phyloP scores from a whole-genome alignment of 2,113 vertebrate species.

The Dasypus novemcinctus region DNA sequence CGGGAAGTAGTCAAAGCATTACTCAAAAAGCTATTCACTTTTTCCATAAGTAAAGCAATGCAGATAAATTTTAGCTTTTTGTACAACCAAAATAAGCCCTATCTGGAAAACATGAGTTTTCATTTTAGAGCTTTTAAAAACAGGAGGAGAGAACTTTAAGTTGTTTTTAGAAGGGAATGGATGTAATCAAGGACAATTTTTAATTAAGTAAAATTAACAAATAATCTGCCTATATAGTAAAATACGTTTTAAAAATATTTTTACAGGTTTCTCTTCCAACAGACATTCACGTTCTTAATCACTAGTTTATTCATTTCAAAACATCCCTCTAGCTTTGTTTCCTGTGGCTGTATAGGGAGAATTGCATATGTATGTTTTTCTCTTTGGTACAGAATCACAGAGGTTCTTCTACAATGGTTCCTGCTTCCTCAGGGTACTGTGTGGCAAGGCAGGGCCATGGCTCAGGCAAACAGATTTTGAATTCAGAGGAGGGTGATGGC shows the following conservation, averaged over 20 bases:
- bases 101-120: background rate
- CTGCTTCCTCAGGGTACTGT: conserved; percentile 83
- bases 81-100: background rate
- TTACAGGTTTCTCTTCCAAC: background rate
- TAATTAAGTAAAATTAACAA: background rate
- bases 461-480: conserved; percentile 81
- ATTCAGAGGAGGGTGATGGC: conserved; percentile 84
- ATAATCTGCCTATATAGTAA: background rate
- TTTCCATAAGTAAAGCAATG: background rate
- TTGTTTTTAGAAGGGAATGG: background rate
- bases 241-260: background rate
- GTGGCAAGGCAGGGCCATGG: conserved; percentile 78
- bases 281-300: background rate
- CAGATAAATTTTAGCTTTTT: conserved; percentile 38
- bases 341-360: background rate
- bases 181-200: background rate
- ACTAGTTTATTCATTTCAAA: background rate
- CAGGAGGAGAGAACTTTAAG: background rate
- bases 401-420: conserved; percentile 77
- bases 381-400: conserved; percentile 80
- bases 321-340: background rate
- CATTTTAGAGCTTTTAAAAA: background rate
- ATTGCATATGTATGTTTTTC: background rate
- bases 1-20: conserved; percentile 80
- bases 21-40: background rate